Conservation (phyloP, 2,888 invertebrate species). For the Drosophila emarginata region DNA sequence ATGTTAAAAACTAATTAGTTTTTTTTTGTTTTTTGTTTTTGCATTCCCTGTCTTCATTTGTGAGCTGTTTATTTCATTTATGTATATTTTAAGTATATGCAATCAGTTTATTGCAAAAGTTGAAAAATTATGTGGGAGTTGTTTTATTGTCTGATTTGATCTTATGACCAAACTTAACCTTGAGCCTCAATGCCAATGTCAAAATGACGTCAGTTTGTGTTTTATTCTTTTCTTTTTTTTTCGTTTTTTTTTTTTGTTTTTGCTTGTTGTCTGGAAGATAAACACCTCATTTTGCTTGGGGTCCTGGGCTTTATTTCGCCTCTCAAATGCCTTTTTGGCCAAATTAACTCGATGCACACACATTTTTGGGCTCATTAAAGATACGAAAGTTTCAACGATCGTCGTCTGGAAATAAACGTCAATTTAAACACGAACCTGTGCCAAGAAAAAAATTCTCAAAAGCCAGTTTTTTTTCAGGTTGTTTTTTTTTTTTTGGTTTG, state of each 20-base stretch:
- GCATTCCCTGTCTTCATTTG: not conserved
- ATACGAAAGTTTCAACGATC: conserved; percentile 59
- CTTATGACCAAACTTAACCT: conserved; percentile 32
- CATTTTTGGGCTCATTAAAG: conserved; percentile 61
- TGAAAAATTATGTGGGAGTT: conserved; percentile 44
- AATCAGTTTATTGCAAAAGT: conserved; percentile 3
- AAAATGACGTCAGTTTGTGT: conserved; percentile 52
- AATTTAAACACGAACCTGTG: conserved; percentile 43
- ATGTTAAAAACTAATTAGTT: conserved; percentile 4
- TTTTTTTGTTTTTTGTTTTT: not conserved
- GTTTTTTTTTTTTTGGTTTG: conserved; percentile 25
- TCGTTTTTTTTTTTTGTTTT: conserved; percentile 13
- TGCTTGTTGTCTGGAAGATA: conserved; percentile 47
- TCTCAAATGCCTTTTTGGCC: conserved; percentile 60
- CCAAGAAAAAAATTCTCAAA: conserved; percentile 36
- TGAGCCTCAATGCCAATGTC: conserved; percentile 62
- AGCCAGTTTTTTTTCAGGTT: conserved; percentile 24
- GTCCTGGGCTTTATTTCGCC: too few species aligned
- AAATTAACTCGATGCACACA: conserved; percentile 64
- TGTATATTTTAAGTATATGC: conserved; percentile 4
- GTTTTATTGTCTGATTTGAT: conserved; percentile 26
- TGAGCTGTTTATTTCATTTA: not conserved
- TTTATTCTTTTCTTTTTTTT: conserved; percentile 14
- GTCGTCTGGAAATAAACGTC: conserved; percentile 70
- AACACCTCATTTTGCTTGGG: conserved; percentile 46